These are phyloP conservation scores for Macrocentrus cingulum DNA, from an alignment of 1,140 invertebrate genomes.

Conservation along the genomic window DNA sequence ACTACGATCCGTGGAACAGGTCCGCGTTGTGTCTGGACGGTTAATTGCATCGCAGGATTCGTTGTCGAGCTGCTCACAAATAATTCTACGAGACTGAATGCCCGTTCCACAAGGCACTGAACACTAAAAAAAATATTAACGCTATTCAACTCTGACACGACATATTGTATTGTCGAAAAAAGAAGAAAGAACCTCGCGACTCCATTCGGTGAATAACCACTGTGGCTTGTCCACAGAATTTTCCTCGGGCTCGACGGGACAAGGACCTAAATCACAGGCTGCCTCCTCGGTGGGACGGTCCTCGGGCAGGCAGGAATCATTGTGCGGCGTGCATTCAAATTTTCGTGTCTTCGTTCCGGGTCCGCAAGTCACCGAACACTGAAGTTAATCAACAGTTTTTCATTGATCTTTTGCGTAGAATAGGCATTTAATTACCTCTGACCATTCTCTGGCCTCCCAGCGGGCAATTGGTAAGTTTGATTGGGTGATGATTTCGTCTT, in stretches of 20 bases:
- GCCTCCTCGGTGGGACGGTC: conserved; percentile 38
- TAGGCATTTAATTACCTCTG: conserved; percentile 33
- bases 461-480: conserved; percentile 17
- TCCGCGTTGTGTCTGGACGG: conserved; percentile 63
- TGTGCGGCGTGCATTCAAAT: conserved; percentile 36
- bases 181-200: conserved; percentile 35
- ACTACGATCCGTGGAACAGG: conserved; percentile 64
- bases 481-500: conserved; percentile 24
- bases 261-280: conserved; percentile 37
- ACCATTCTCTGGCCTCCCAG: conserved; percentile 43
- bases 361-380: conserved; percentile 47
- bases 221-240: conserved; percentile 14
- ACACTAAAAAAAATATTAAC: conserved; percentile 35
- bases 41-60: conserved; percentile 55
- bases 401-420: neutral
- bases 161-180: neutral
- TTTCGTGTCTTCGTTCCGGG: conserved; percentile 36
- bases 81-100: conserved; percentile 56
- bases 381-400: neutral
- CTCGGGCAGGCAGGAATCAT: conserved; percentile 32
- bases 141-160: conserved; percentile 1
- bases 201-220: conserved; percentile 49
- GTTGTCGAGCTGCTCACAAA: conserved; percentile 53
- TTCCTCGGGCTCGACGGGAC: conserved; percentile 17
- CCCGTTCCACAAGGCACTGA: conserved; percentile 42